Evolutionary conservation across 2,113 vertebrate species (phyloP), one percentile per base, ranked within the genome.

Genomic region (Uropsilus gracilis): DNA sequence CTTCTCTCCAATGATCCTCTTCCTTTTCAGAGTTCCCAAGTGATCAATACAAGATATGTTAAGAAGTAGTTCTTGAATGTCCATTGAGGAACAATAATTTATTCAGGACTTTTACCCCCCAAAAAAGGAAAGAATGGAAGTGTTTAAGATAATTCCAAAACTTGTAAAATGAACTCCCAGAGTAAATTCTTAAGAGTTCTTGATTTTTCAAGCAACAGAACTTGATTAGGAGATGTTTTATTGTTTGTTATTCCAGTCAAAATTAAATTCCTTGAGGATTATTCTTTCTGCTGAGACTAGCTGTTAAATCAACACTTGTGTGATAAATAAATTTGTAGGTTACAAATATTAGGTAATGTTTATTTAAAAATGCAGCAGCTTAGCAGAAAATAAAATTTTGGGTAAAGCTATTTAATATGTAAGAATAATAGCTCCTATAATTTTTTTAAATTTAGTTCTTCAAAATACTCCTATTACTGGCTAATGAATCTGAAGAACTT

Each of bases 121-220:
- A 66, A 39, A 73, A 57, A 37, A 57, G 28, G 34, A 34, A 61
- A 64, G 44, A 75, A 39, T 64, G 32, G n/a, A 64, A 28, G 26
- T 2, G 26, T n/a, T 76, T 39, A 53, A 68, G 0, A 42, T 20
- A 42, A 59, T 80, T 66, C 3, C 32, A 14, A 84, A 87, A 85
- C 10, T 71, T 92, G 39, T 17, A 42, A 80, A 84, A 61, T 78
- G 12, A 28, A 10, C 24, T 59, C 7, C 13, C 2, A 11, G 34
- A 72, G 16, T 37, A 81, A 32, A 39, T 39, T 93, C 88, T 44
- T 59, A 37, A 37, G 5, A 39, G 3, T 30, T 86, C 32, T 64
- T 61, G 34, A 69, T 90, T 90, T 93, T 81, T n/a, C n/a, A 94
- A 94, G 32, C 22, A 90, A 82, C 57, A 64, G 30, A 91, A 85